Base-by-base conservation (phyloP, 1,140 invertebrate species). In the Drosophila oshimai region DNA sequence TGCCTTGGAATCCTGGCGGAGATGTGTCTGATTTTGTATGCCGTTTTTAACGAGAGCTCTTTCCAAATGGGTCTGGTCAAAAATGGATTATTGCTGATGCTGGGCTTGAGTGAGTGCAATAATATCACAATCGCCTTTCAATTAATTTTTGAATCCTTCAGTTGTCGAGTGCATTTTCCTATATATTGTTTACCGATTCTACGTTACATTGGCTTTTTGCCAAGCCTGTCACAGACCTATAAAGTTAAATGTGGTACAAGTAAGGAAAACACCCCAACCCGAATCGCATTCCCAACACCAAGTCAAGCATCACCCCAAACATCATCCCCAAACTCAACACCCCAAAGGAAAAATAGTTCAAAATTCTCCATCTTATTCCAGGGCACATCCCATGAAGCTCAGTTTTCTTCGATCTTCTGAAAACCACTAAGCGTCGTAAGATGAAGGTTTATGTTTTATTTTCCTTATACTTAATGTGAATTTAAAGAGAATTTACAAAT, bases 81-180 rank as follows among this genome's bases (percentile, higher is more conserved):
- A 0, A 84, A 84, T 44, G 29, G 51, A 12, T 2, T 57, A 0
- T 34, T 65, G 6, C 29, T 83, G 0, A 1, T 42, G 4, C 6
- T 67, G 6, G 70, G 58, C 5, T 29, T 83, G 10, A 1, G 79
- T 83, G 20, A 54, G 64, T 12, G 9, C 17, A 2, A 33, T 7
- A 31, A 15, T 5, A 1, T 2, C 3, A n/a, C 22, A 17, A 24
- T 6, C 6, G 47, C 7, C 9, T 4, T n/a, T 5, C 20, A 7
- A 13, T 29, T 2, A 1, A 4, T 1, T 13, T 10, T 26, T 2
- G 10, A 1, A 15, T 6, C 2, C 2, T 37, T 10, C 44, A 83
- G 79, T 58, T 54, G 49, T 84, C 3, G 79, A 83, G 53, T 54
- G 36, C 3, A 29, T 61, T 29, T 83, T 83, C 15, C 57, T 62